Conservation (phyloP, 2,113 vertebrate species). For the Erythrolamprus reginae region DNA sequence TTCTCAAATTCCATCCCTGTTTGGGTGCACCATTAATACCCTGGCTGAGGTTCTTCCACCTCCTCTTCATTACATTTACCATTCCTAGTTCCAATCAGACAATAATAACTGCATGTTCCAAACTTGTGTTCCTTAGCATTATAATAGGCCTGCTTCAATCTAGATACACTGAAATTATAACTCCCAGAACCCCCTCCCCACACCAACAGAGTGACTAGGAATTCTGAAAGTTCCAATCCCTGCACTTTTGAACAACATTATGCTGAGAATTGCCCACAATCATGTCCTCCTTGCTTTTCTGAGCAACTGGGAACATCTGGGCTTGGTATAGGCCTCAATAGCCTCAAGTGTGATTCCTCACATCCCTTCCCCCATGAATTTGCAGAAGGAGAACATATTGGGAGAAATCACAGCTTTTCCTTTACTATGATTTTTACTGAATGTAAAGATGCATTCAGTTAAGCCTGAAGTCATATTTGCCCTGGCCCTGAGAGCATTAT, state of each 20-base stretch:
- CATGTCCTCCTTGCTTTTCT: background rate
- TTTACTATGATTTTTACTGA: background rate
- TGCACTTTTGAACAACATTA: background rate
- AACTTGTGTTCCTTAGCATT: background rate
- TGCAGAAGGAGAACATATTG: background rate
- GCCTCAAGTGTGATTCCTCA: background rate
- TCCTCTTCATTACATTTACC: background rate
- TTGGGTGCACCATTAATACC: background rate
- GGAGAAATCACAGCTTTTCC: background rate
- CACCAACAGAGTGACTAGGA: background rate
- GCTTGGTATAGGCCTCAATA: background rate
- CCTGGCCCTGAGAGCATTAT: background rate
- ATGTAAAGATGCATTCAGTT: background rate
- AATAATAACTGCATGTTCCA: background rate
- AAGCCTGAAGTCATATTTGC: background rate
- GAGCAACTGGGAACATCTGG: background rate
- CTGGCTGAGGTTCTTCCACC: background rate
- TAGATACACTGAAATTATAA: background rate
- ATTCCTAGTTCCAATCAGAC: background rate
- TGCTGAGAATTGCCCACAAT: background rate
- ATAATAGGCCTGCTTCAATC: background rate
- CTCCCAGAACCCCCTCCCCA: background rate
- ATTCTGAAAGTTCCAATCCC: background rate
- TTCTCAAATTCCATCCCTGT: background rate
- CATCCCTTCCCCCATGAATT: background rate